These are phyloP conservation scores for Solen grandis DNA, from an alignment of 1,140 invertebrate genomes.

Conservation along the genomic window DNA sequence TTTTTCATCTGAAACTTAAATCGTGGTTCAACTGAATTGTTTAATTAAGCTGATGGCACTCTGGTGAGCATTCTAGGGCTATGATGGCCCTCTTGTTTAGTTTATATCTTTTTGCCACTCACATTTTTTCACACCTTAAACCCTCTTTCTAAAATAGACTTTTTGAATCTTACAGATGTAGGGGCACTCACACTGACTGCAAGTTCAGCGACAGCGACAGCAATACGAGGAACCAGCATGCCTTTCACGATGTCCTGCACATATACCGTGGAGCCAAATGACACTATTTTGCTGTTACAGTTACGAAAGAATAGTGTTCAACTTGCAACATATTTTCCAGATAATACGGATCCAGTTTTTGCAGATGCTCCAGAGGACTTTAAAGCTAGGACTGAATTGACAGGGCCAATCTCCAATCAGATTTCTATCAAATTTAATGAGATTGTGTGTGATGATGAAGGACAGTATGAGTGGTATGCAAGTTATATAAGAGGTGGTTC, in stretches of 20 bases:
- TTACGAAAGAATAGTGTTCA: conserved; percentile 1
- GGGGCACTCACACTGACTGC: not conserved
- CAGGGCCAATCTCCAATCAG: not conserved
- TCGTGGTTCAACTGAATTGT: too few species aligned
- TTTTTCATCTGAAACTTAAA: too few species aligned
- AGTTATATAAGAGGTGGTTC: not conserved
- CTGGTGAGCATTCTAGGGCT: too few species aligned
- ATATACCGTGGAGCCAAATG: not conserved
- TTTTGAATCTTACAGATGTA: conserved; percentile 37
- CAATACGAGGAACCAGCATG: conserved; percentile 21
- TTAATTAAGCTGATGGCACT: too few species aligned
- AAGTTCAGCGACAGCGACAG: not conserved
- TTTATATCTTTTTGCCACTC: too few species aligned
- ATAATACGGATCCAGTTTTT: not conserved
- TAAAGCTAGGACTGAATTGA: not conserved
- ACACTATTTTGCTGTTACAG: not conserved
- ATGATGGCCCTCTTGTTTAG: too few species aligned
- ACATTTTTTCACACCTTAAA: too few species aligned
- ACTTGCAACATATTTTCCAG: not conserved
- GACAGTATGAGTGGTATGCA: not conserved
- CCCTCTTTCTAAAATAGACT: too few species aligned
- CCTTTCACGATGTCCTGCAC: conserved; percentile 2
- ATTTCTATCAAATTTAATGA: not conserved
- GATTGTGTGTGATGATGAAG: conserved; percentile 32
- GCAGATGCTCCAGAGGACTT: not conserved